phyloP scores from a whole-genome alignment of 2,797 vertebrate genomes.

The Ambastaia sidthimunki region DNA sequence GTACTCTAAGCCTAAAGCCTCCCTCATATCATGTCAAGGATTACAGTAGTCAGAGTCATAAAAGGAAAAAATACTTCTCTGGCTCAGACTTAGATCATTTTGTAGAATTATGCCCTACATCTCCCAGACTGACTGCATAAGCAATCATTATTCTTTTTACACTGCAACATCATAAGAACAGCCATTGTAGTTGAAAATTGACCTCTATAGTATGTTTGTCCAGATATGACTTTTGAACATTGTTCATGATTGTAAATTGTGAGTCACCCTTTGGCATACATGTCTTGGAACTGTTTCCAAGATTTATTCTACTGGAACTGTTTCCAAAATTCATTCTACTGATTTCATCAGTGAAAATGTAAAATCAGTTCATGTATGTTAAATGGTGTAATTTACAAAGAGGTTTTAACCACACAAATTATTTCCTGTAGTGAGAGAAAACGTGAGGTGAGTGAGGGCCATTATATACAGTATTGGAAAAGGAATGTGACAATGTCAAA shows the following conservation, averaged over 20 bases:
- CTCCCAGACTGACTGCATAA: background rate
- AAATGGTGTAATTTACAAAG: background rate
- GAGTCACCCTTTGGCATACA: background rate
- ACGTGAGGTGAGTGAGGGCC: background rate
- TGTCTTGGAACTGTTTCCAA: background rate
- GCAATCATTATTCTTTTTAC: background rate
- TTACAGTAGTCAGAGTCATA: background rate
- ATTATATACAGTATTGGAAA: background rate
- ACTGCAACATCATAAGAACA: background rate
- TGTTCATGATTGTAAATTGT: background rate
- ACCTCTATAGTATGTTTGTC: background rate
- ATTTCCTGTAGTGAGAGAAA: no score
- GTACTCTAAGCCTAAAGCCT: background rate
- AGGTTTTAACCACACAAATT: background rate
- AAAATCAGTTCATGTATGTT: background rate
- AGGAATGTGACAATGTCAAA: background rate
- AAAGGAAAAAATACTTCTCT: background rate
- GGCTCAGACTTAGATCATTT: background rate
- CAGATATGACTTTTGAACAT: background rate
- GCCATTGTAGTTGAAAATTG: background rate
- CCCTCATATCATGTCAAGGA: background rate
- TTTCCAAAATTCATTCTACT: background rate
- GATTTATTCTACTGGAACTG: no score
- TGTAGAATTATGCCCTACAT: background rate
- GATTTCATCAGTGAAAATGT: background rate